A percentile compares a stretch with the other conserved stretches of the same genome.
Conservation (phyloP, 2,797 vertebrate species). For the Gadopsis bispinosus region DNA sequence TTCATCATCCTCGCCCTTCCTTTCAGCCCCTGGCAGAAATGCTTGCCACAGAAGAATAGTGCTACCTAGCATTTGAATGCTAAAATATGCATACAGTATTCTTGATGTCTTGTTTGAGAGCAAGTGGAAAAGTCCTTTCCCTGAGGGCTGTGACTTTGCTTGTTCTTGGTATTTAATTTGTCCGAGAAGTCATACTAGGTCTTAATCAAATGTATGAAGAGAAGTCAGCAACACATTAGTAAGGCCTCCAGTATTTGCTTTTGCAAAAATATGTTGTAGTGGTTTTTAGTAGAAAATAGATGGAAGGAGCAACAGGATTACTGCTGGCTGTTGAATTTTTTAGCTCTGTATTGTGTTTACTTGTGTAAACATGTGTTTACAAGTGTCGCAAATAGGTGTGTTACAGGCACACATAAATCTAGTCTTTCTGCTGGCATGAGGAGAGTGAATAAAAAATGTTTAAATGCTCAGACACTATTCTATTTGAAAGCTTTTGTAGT, state of each 20-base stretch:
- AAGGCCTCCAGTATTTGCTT: conserved; percentile 31
- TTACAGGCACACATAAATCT: conserved; percentile 28
- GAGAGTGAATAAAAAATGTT: not conserved
- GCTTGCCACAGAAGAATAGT: conserved; percentile 80
- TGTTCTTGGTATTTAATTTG: conserved; percentile 47
- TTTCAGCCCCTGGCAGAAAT: conserved; percentile 84
- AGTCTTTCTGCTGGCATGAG: conserved; percentile 16
- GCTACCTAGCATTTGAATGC: conserved; percentile 75
- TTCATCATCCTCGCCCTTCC: conserved; percentile 88
- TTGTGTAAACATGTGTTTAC: not conserved
- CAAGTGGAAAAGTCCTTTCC: conserved; percentile 37
- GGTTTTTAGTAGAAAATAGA: conserved; percentile 37
- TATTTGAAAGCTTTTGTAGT: conserved; percentile 12
- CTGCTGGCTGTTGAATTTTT: conserved; percentile 30
- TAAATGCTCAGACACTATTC: conserved; percentile 15
- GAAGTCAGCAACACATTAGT: conserved; percentile 22
- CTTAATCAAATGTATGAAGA: conserved; percentile 62
- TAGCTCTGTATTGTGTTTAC: conserved; percentile 36
- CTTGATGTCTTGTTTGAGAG: conserved; percentile 45
- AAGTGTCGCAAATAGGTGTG: conserved; percentile 20
- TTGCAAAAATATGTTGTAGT: conserved; percentile 23
- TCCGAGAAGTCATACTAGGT: conserved; percentile 57
- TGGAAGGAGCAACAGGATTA: conserved; percentile 20
- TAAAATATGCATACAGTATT: conserved; percentile 16
- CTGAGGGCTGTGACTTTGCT: conserved; percentile 39